Evolutionary conservation across 2,797 vertebrate species (phyloP).

Genomic region (Perodicticus potto): DNA sequence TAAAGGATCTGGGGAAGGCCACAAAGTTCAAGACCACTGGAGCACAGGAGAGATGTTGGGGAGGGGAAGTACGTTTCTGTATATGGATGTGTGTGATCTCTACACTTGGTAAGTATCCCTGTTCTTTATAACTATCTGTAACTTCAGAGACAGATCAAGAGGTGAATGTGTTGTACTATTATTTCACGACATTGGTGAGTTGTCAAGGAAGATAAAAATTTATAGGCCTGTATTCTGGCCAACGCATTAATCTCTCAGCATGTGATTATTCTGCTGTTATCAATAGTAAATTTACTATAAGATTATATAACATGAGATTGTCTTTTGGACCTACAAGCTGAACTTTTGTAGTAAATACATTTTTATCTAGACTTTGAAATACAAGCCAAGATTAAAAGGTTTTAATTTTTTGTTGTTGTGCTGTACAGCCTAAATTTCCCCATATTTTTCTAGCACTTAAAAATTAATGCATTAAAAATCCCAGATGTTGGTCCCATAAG

Average conservation of each 20-base stretch:
- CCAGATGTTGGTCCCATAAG: background rate
- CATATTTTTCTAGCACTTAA: background rate
- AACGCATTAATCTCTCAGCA: conserved; percentile 49
- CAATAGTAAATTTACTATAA: conserved; percentile 55
- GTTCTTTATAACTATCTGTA: background rate
- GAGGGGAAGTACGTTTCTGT: background rate
- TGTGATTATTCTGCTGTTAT: conserved; percentile 26
- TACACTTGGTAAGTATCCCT: background rate
- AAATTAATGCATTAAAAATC: conserved; percentile 18
- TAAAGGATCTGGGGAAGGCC: background rate
- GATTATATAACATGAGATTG: conserved; percentile 52
- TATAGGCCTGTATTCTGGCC: conserved; percentile 34
- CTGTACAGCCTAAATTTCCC: background rate
- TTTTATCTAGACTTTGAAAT: conserved; percentile 54
- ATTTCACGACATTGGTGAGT: conserved; percentile 44
- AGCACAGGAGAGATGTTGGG: background rate
- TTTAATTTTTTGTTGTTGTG: background rate
- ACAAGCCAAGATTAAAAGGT: background rate
- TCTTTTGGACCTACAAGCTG: conserved; percentile 20
- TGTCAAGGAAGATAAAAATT: conserved; percentile 64
- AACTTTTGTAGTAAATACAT: conserved; percentile 51
- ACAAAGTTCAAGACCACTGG: background rate
- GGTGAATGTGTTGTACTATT: conserved; percentile 39
- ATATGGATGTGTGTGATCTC: background rate
- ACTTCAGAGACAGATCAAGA: conserved; percentile 55